Base-by-base conservation (phyloP, 2,888 invertebrate genomes). In the Eristalinus sepulchralis region DNA sequence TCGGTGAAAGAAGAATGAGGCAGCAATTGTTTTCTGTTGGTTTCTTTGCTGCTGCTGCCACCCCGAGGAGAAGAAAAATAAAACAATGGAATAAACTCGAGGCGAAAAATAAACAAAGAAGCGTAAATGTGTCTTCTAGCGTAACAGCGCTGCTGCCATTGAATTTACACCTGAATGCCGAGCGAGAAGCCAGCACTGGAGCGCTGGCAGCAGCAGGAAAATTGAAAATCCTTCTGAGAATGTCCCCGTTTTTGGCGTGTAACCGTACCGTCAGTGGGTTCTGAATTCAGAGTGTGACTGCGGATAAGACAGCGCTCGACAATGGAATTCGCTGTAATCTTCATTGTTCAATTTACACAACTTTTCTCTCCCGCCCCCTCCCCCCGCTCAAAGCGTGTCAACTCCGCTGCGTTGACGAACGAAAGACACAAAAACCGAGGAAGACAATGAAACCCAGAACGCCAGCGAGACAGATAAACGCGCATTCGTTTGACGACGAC, bases 271-370 rank as follows among this genome's bases (percentile, higher is more conserved):
- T 66, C 22, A 24, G 10, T 27, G 22, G 17, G 17, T 57, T 57
- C 24, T 59, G 57, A 34, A 64, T 64, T 63, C 70, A 70, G 59
- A 68, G 75, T 70, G 27, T 6, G 36, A 47, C 31, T 34, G 24
- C 59, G 71, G 63, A 55, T 34, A 64, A 57, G 27, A 17, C 22
- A 55, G 22, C 33, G 24, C 31, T 63, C 64, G 55, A 82, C 82
- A 82, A 85, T 82, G 77, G 68, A 70, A 73, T 72, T 85, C 77
- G 36, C 63, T 70, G 85, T 85, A 82, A 85, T 82, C 82, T 78
- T 73, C 85, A 70, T 85, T 85, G 85, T 85, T 85, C 85, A 85
- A 85, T 82, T 85, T 82, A 70, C 77, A 82, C 77, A 78, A 82
- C 72, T 85, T 70, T 62, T 63, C 59, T 47, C 13, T 22, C 63